A percentile compares a stretch with the other conserved stretches of the same genome.
phyloP scores from a whole-genome alignment of 2,113 vertebrate species.

The Tachysurus vachellii region DNA sequence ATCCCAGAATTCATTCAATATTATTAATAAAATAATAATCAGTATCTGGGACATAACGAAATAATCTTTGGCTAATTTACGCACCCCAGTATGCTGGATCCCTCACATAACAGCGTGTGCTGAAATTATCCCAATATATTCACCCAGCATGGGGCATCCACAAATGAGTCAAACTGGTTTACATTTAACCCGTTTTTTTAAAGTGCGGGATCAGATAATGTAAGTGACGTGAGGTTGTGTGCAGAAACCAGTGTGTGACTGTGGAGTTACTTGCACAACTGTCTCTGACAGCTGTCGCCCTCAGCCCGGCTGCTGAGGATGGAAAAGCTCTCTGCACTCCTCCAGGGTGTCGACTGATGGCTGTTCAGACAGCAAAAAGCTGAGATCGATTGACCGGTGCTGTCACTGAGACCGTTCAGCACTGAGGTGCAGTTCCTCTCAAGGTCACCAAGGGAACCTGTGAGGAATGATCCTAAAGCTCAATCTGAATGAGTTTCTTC shows the following conservation, averaged over 20 bases:
- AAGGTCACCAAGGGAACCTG: constrained; percentile 36
- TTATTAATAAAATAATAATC: background rate
- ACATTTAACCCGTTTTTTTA: background rate
- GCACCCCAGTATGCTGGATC: background rate
- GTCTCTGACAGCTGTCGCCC: constrained; percentile 51
- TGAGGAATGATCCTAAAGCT: constrained; percentile 34
- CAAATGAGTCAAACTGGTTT: background rate
- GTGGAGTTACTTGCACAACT: background rate
- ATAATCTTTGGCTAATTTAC: background rate
- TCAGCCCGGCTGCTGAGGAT: constrained; percentile 30
- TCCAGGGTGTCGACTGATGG: constrained; percentile 37
- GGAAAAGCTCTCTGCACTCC: constrained; percentile 35
- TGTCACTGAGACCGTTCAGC: constrained; percentile 35
- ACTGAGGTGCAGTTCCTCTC: constrained; percentile 41
- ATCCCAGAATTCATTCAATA: background rate
- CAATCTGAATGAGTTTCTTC: constrained; percentile 22
- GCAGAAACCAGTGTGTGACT: background rate
- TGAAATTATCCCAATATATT: background rate
- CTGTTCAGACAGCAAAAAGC: constrained; percentile 26
- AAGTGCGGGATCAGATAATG: constrained; percentile 19
- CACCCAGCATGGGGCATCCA: background rate
- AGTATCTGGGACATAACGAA: background rate
- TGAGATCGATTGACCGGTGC: constrained; percentile 40
- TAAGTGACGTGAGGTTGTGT: constrained; percentile 3
- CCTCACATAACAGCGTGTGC: background rate